These are phyloP conservation scores for Pinna nobilis DNA, from an alignment of 1,140 invertebrate species.

Conservation along the genomic window DNA sequence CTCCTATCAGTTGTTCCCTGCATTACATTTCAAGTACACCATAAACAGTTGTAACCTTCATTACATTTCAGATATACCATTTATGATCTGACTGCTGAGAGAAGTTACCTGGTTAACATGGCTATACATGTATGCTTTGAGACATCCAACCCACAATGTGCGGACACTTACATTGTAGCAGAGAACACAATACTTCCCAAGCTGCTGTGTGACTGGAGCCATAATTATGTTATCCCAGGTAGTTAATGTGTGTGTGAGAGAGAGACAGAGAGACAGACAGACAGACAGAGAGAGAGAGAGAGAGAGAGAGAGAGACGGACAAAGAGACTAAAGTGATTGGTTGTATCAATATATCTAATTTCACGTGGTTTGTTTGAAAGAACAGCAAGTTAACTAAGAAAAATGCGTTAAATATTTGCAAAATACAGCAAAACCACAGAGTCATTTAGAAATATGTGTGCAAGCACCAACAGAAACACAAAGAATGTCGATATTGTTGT, in stretches of 20 bases:
- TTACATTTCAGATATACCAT: constrained; percentile 33
- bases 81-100: constrained; percentile 33
- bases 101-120: constrained; percentile 25
- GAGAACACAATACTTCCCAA: constrained; percentile 16
- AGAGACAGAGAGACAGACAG: not conserved
- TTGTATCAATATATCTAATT: not conserved
- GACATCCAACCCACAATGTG: not conserved
- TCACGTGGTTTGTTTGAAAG: not conserved
- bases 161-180: not conserved
- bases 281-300: not conserved
- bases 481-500: too few species aligned
- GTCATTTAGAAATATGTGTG: too few species aligned
- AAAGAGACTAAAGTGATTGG: not conserved
- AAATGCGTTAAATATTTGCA: not conserved
- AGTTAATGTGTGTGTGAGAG: not conserved
- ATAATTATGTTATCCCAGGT: constrained; percentile 20
- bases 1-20: too few species aligned
- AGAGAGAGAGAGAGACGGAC: not conserved
- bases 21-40: too few species aligned
- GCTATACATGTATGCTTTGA: constrained; percentile 34
- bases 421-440: not conserved
- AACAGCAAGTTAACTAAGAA: not conserved
- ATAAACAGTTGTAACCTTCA: too few species aligned
- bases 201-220: constrained; percentile 13
- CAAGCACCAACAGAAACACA: too few species aligned